These are phyloP conservation scores for Xerus rutilus DNA, from an alignment of 2,797 vertebrate genomes.

Conservation along the genomic window DNA sequence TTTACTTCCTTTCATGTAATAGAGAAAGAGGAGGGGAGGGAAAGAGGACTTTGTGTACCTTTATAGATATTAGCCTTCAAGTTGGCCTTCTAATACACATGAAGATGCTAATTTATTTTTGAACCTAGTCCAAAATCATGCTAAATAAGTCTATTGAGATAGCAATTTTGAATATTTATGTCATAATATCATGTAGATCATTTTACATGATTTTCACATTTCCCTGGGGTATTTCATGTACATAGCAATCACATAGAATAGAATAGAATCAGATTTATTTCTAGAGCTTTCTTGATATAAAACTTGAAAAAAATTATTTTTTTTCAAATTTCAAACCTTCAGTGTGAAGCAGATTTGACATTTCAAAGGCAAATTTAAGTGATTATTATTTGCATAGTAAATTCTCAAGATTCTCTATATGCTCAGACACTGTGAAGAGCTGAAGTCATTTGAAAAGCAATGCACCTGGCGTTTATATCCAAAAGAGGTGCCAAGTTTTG, in stretches of 20 bases:
- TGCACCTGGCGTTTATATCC: slow-evolving; percentile 69
- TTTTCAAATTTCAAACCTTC: slow-evolving; percentile 47
- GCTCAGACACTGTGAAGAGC: slow-evolving; percentile 50
- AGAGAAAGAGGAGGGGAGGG: neutral
- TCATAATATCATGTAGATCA: neutral
- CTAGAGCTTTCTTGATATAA: slow-evolving; percentile 48
- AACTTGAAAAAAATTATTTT: slow-evolving; percentile 7
- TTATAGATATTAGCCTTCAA: neutral
- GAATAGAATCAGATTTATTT: slow-evolving; percentile 67
- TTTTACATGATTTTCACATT: slow-evolving; percentile 15
- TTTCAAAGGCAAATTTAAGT: slow-evolving; percentile 79
- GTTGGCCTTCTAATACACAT: neutral
- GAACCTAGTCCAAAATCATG: slow-evolving; percentile 37
- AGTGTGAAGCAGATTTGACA: slow-evolving; percentile 74
- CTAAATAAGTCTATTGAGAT: neutral
- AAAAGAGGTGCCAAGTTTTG: slow-evolving; percentile 45
- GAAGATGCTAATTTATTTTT: slow-evolving; percentile 1
- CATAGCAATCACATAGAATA: slow-evolving; percentile 29
- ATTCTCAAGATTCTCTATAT: slow-evolving; percentile 70
- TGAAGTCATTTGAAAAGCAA: slow-evolving; percentile 71
- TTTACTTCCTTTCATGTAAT: neutral
- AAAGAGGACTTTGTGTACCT: neutral
- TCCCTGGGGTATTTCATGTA: slow-evolving; percentile 8
- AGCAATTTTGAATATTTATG: slow-evolving; percentile 52
- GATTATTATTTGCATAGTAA: slow-evolving; percentile 80